phyloP scores from a whole-genome alignment of 2,888 invertebrate species.

The Pasiphila rectangulata region DNA sequence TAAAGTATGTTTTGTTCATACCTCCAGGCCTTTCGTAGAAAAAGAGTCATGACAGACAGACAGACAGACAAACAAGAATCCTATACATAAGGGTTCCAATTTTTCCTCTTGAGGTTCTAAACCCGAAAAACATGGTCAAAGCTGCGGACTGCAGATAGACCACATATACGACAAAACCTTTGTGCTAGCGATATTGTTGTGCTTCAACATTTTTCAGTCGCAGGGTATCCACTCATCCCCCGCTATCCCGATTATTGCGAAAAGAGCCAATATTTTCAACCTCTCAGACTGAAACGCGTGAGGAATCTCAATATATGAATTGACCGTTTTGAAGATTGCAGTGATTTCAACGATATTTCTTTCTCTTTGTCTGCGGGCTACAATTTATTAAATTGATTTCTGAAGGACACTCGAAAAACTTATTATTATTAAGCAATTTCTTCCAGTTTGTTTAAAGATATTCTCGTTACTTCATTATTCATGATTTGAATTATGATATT shows the following conservation, averaged over 20 bases:
- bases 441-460: neutral
- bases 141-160: too few species aligned
- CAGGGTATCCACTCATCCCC: constrained; percentile 46
- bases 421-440: constrained; percentile 3
- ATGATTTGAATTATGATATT: too few species aligned
- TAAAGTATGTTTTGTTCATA: too few species aligned
- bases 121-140: too few species aligned
- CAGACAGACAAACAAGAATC: too few species aligned
- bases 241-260: constrained; percentile 54
- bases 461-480: neutral
- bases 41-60: too few species aligned
- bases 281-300: constrained; percentile 47
- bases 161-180: too few species aligned
- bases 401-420: constrained; percentile 23
- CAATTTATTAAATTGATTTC: constrained; percentile 22
- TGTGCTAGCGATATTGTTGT: too few species aligned
- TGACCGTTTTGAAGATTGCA: constrained; percentile 36
- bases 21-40: too few species aligned
- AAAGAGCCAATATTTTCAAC: constrained; percentile 55
- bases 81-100: too few species aligned
- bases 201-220: constrained; percentile 14
- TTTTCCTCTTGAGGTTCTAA: too few species aligned
- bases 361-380: constrained; percentile 11
- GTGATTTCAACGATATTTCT: constrained; percentile 25
- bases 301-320: constrained; percentile 51